phyloP scores from a whole-genome alignment of 2,888 invertebrate genomes.

The Asteroscopus sphinx region DNA sequence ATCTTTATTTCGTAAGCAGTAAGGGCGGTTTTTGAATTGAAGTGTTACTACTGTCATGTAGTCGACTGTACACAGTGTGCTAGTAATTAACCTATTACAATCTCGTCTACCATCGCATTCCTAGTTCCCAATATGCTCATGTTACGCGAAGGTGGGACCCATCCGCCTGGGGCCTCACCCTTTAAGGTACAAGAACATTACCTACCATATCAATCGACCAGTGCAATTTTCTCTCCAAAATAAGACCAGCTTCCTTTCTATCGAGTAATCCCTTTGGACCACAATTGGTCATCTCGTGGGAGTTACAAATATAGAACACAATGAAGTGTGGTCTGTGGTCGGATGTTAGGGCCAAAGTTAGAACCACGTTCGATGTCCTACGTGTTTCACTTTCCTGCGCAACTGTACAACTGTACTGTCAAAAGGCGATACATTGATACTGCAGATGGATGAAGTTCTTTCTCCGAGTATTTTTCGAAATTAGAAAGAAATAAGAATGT shows the following conservation, averaged over 20 bases:
- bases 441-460: too few relatives aligned
- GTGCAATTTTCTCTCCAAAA: constrained; percentile 61
- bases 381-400: constrained; percentile 41
- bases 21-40: too few relatives aligned
- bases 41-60: too few relatives aligned
- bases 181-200: constrained; percentile 41
- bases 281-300: constrained; percentile 56
- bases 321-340: constrained; percentile 50
- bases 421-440: background rate
- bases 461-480: too few relatives aligned
- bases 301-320: constrained; percentile 67
- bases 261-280: constrained; percentile 52
- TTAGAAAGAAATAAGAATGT: too few relatives aligned
- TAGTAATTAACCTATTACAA: constrained; percentile 33
- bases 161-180: constrained; percentile 41
- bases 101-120: constrained; percentile 33
- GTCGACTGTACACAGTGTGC: constrained; percentile 3
- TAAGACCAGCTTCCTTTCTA: constrained; percentile 66
- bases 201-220: constrained; percentile 47
- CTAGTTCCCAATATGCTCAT: constrained; percentile 32
- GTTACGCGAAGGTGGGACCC: constrained; percentile 35
- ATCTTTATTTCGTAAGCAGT: too few relatives aligned
- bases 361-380: constrained; percentile 48
- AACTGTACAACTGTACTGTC: constrained; percentile 13
- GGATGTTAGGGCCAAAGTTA: constrained; percentile 48